Conservation (phyloP, 2,113 vertebrate species). For the Bufo bufo region DNA sequence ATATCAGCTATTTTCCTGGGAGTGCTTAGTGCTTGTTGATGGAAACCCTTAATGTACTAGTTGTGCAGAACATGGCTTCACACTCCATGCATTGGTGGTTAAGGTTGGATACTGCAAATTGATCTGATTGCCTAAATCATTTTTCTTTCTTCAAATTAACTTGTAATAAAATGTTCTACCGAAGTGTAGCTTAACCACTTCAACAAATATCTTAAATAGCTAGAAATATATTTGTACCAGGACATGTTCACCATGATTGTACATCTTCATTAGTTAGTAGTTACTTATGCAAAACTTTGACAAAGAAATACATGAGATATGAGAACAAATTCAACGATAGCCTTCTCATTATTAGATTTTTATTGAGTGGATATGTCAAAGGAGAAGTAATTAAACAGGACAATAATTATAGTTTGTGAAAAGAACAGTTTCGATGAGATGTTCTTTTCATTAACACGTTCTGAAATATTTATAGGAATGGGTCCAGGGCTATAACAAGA, state of each 20-base stretch:
- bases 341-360: background rate
- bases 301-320: background rate
- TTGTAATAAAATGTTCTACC: no score
- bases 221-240: no score
- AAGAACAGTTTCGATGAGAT: background rate
- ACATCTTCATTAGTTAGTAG: background rate
- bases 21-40: no score
- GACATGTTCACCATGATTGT: background rate
- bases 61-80: no score
- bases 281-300: background rate
- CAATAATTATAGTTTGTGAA: background rate
- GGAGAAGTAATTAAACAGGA: background rate
- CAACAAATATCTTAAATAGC: no score
- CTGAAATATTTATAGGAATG: slow-evolving; percentile 9
- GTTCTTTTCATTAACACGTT: slow-evolving; percentile 12
- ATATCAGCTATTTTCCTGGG: no score
- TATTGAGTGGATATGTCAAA: background rate
- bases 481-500: background rate
- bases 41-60: no score
- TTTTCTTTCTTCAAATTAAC: no score
- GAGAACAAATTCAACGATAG: background rate
- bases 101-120: no score
- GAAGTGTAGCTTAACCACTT: no score
- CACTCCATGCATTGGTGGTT: no score
- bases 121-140: no score